Base-by-base conservation (phyloP, 2,888 invertebrate genomes). In the Troilus luridus region DNA sequence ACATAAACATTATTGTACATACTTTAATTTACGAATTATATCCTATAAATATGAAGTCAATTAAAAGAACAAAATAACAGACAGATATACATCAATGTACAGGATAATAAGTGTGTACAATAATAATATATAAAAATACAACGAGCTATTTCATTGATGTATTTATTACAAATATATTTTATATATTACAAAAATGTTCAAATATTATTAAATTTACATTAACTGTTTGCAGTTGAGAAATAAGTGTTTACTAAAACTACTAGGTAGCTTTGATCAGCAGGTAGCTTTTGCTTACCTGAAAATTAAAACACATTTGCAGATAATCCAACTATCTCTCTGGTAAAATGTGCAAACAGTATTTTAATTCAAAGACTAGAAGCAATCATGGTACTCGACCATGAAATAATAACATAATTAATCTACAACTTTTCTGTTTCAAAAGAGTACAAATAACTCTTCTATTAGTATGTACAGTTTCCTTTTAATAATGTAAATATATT, bases 141-240 rank as follows among this genome's bases (percentile, higher is more conserved):
- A 85, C 85, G n/a, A 85, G 54, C 27, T 5, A 85, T 85, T 85
- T 85, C n/a, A 85, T 56, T 56, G n/a, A 56, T 85, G n/a, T 7
- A 85, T 85, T 85, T 56, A 58, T 85, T 85, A 85, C 85, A 85
- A 85, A 85, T 85, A 85, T 85, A 85, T n/a, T 85, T 85, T 85
- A 85, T 85, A 56, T 85, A 85, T 85, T 85, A 85, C 56, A 85
- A 85, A 81, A 85, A 85, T 56, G 85, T 56, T 56, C 17, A 12
- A 85, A 85, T 85, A n/a, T 21, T n/a, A n/a, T 41, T 56, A 85
- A 85, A 56, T 85, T 14, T 85, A 85, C 85, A 85, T 56, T n/a
- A 85, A 85, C 56, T 12, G 54, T 85, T 58, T 85, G 85, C 85
- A 85, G 56, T 58, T 85, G 56, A 54, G 56, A 56, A 85, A 85